phyloP scores from a whole-genome alignment of 92 coral and sea anemone genomes.

The Phenganax marumi region DNA sequence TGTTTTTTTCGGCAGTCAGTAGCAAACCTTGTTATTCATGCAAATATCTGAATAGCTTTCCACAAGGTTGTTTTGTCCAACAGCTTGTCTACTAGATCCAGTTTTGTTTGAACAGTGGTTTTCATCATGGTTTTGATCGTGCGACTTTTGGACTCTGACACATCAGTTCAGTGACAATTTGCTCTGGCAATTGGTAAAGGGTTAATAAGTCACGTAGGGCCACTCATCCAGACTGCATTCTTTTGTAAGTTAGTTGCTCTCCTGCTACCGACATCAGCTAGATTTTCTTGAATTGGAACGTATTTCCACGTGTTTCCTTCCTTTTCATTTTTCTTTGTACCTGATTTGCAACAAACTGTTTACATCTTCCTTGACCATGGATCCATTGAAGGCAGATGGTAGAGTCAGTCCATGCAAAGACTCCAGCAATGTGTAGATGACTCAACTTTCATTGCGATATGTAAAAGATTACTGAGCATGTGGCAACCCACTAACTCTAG shows the following conservation, averaged over 20 bases:
- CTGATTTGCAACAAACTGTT: constrained; percentile 14
- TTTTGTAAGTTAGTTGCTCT: constrained; percentile 24
- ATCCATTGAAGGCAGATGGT: constrained; percentile 54
- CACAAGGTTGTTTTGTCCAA: not conserved
- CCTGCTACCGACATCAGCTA: constrained; percentile 19
- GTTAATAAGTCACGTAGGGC: not conserved
- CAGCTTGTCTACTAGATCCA: not conserved
- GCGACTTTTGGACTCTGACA: constrained; percentile 8
- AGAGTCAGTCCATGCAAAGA: constrained; percentile 50
- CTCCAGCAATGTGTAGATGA: not conserved
- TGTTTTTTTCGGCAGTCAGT: not conserved
- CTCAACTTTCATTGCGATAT: not conserved
- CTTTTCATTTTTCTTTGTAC: not conserved
- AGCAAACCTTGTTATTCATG: constrained; percentile 1
- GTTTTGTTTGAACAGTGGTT: constrained; percentile 1
- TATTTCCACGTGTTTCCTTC: not conserved
- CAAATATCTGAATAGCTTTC: not conserved
- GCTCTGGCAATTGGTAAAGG: not conserved
- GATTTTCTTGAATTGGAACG: not conserved
- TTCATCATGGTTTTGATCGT: not conserved
- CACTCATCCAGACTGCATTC: not conserved
- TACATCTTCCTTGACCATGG: constrained; percentile 12
- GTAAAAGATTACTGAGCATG: constrained; percentile 8
- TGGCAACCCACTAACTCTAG: constrained; percentile 10
- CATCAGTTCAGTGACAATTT: not conserved